phyloP scores from a whole-genome alignment of 2,888 invertebrate species.

The Tachina grossa region DNA sequence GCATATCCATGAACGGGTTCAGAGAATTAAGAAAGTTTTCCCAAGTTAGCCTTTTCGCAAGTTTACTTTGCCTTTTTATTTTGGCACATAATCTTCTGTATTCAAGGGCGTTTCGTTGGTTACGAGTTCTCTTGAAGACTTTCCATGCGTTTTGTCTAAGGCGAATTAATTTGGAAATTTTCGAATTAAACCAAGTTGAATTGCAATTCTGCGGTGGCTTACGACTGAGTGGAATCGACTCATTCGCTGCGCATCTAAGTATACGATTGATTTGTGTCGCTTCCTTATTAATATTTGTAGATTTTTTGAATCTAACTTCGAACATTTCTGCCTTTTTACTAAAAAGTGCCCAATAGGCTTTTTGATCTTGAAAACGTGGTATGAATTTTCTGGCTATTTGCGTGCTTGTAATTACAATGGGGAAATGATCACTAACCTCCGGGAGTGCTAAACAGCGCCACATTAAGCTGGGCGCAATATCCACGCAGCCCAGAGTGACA shows the following conservation, averaged over 20 bases:
- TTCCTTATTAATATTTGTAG: background rate
- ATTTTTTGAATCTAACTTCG: background rate
- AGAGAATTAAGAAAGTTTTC: too few relatives aligned
- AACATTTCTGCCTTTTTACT: too few relatives aligned
- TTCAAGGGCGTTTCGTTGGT: too few relatives aligned
- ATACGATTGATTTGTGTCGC: background rate
- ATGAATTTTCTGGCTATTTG: too few relatives aligned
- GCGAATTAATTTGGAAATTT: background rate
- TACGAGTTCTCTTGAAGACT: too few relatives aligned
- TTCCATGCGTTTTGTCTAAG: background rate
- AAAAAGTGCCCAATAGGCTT: too few relatives aligned
- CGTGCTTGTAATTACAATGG: too few relatives aligned
- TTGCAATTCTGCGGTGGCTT: background rate
- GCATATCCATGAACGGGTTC: too few relatives aligned
- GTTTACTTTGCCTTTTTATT: too few relatives aligned
- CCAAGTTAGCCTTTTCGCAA: too few relatives aligned
- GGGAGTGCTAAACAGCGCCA: background rate
- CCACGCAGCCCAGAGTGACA: slow-evolving; percentile 17
- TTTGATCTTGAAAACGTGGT: too few relatives aligned
- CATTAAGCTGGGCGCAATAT: slow-evolving; percentile 16
- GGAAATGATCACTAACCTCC: background rate
- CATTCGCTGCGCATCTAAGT: background rate
- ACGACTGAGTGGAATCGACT: background rate
- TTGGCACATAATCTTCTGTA: too few relatives aligned
- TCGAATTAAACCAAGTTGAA: background rate